Base-by-base conservation (phyloP, 2,888 invertebrate species). In the Ochropleura leucogaster region DNA sequence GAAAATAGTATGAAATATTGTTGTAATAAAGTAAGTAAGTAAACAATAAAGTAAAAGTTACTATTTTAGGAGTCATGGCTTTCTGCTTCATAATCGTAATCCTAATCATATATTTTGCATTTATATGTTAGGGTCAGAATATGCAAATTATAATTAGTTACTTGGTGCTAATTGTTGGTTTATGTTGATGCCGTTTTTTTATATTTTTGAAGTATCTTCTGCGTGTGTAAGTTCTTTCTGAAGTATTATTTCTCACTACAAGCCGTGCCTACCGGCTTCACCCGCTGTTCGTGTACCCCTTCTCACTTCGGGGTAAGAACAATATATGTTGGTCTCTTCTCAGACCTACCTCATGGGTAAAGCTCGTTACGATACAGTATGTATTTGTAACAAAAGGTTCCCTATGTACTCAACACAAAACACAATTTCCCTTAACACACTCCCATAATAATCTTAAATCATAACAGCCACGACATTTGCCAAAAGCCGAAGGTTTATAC, bases 401-500 rank as follows among this genome's bases (percentile, higher is more conserved):
- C 30, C 30, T 57, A 16, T 8, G 30, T 16, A 57, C 9, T 0
- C 30, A 16, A 7, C 40, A 62, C 44, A 62, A 62, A 51, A 72
- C 6, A 47, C 40, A 6, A 14, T 20, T 73, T 12, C 40, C 16
- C 44, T 7, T 0, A 62, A 7, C n/a, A 42, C 14, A 40, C 7
- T 40, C 10, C 20, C n/a, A 30, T 14, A 18, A n/a, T 49, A 55
- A 66, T 60, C 46, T 57, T 46, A 46, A 60, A 60, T 64, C n/a
- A 65, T 55, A 68, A 40, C 64, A 51, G 46, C 42, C 42, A 16
- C 18, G 12, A 63, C 20, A 46, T 74, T 71, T 66, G 67, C 67
- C 73, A 81, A 81, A 72, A 75, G 8, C 71, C 18, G 49, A 65
- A 82, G 44, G 12, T 80, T 77, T 75, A 77, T 55, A 55, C 16